A percentile compares a stretch with the other conserved stretches of the same genome.
Evolutionary conservation across 2,113 vertebrate genomes (phyloP).

Genomic region (Scartelaos histophorus): DNA sequence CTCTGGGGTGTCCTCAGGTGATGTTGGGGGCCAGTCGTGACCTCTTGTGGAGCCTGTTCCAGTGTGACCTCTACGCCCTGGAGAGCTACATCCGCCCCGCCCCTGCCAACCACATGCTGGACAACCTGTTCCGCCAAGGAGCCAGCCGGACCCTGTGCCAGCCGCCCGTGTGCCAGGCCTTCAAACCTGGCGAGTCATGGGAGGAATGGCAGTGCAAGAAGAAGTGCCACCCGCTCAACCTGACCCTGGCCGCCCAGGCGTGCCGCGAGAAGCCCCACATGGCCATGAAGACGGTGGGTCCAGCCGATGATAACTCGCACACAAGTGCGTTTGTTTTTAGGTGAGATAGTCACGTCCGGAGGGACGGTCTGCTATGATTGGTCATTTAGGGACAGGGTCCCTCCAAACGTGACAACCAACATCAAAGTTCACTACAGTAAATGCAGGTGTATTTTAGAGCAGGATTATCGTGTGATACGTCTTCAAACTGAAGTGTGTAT

Average conservation of each 20-base stretch:
- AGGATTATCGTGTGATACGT: too few species aligned
- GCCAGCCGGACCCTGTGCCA: conserved; percentile 93
- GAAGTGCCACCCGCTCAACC: conserved; percentile 86
- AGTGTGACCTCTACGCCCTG: conserved; percentile 92
- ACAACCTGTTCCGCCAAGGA: conserved; percentile 90
- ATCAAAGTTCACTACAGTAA: too few species aligned
- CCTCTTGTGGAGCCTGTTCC: conserved; percentile 90
- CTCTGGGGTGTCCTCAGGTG: conserved; percentile 44
- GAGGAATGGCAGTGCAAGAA: conserved; percentile 95
- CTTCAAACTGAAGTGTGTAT: too few species aligned
- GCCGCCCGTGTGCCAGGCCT: conserved; percentile 85
- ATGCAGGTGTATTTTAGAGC: too few species aligned
- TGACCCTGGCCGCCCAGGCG: conserved; percentile 87
- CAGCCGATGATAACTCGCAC: neutral
- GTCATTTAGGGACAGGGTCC: too few species aligned
- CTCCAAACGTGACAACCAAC: too few species aligned
- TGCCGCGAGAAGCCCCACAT: conserved; percentile 87
- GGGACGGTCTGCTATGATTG: too few species aligned
- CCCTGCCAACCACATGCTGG: conserved; percentile 89
- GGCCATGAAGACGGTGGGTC: conserved; percentile 84
- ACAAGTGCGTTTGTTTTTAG: too few species aligned
- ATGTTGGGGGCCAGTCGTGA: conserved; percentile 94
- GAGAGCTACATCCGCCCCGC: conserved; percentile 95
- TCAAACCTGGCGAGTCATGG: conserved; percentile 79
- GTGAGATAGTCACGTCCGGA: too few species aligned